Percentiles rank a stretch among this genome's conserved stretches.
These are phyloP conservation scores for Cryptomyrus ogoouensis DNA, from an alignment of 2,113 vertebrate genomes.

Conservation along the genomic window DNA sequence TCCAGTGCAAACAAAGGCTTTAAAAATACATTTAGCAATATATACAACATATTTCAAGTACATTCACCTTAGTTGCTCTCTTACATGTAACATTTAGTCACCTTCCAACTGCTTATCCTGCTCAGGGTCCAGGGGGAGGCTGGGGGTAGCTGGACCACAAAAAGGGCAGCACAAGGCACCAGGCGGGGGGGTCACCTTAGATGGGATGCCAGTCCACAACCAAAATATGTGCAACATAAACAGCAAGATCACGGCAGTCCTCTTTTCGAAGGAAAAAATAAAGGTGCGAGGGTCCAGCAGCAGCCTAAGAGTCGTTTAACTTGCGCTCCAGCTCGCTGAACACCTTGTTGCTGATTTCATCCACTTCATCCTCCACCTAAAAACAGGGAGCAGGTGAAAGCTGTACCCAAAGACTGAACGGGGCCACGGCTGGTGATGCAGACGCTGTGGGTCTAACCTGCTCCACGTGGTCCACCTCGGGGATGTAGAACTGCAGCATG, in stretches of 20 bases:
- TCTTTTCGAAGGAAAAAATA: not conserved
- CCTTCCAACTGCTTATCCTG: not conserved
- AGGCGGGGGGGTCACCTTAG: not conserved
- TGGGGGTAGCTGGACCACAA: not conserved
- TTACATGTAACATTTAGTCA: not conserved
- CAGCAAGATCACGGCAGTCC: not conserved
- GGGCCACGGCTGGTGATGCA: not conserved
- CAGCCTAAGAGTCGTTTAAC: slow-evolving; percentile 47
- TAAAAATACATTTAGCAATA: not conserved
- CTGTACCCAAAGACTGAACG: not conserved
- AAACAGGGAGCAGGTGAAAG: not conserved
- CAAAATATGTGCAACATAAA: not conserved
- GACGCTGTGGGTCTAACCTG: slow-evolving; percentile 47
- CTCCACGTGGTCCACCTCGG: slow-evolving; percentile 63
- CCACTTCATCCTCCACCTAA: slow-evolving; percentile 68
- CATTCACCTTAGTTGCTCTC: not conserved
- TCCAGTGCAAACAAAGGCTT: not conserved
- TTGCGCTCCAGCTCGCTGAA: slow-evolving; percentile 62
- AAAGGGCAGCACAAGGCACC: not conserved
- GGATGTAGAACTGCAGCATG: slow-evolving; percentile 73
- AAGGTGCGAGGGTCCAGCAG: not conserved
- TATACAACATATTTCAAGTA: not conserved
- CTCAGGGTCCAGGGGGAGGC: not conserved
- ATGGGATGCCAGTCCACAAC: not conserved
- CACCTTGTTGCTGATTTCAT: slow-evolving; percentile 62